phyloP scores from a whole-genome alignment of 2,113 vertebrate genomes.

The Trichomycterus rosablanca region DNA sequence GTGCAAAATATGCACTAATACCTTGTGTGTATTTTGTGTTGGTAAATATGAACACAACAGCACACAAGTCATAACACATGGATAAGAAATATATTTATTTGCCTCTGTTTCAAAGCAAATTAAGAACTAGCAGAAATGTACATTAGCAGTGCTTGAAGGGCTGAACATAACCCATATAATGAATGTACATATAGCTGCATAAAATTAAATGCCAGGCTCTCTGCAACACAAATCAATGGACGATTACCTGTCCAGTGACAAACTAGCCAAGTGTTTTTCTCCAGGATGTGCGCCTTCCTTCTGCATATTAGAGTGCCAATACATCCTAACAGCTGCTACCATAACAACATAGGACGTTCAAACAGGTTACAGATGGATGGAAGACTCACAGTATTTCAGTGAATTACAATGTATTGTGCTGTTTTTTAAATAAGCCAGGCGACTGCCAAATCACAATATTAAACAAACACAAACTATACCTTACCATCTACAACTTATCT shows the following conservation, averaged over 20 bases:
- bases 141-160: conserved; percentile 38
- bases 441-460: neutral
- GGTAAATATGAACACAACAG: neutral
- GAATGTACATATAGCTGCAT: neutral
- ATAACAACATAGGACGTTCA: neutral
- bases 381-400: neutral
- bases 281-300: too few relatives aligned
- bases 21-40: too few relatives aligned
- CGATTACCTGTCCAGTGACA: too few relatives aligned
- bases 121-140: conserved; percentile 11
- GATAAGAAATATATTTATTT: conserved; percentile 39
- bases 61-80: neutral
- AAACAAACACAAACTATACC: neutral
- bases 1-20: too few relatives aligned
- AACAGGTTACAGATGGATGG: too few relatives aligned
- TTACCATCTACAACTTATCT: too few relatives aligned
- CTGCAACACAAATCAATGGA: too few relatives aligned
- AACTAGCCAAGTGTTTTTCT: too few relatives aligned
- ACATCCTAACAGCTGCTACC: neutral
- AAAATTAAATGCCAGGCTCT: conserved; percentile 9
- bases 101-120: conserved; percentile 24
- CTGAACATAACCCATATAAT: conserved; percentile 17
- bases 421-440: neutral
- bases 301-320: too few relatives aligned
- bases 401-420: neutral